Percentiles rank a stretch among this genome's conserved stretches.
phyloP scores from a whole-genome alignment of 2,113 vertebrate species.

The Neoarius graeffei region DNA sequence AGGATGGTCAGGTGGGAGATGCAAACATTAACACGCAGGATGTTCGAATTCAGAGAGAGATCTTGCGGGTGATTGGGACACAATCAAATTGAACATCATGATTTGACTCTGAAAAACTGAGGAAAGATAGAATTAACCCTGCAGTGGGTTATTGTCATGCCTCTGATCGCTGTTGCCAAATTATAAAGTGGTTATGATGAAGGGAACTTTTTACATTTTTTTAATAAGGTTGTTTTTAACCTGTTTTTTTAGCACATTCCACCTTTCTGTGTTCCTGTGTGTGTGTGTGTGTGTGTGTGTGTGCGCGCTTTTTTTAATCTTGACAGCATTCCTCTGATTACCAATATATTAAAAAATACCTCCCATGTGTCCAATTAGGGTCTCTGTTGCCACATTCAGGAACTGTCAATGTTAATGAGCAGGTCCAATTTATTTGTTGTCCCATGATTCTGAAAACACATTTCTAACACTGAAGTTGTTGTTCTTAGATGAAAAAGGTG shows the following conservation, averaged over 20 bases:
- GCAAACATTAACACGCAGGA: conserved; percentile 96
- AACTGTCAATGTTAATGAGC: conserved; percentile 4
- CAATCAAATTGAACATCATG: conserved; percentile 60
- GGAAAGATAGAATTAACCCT: not conserved
- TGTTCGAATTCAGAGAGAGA: conserved; percentile 88
- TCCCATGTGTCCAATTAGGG: not conserved
- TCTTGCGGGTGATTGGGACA: conserved; percentile 89
- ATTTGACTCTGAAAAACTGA: conserved; percentile 5
- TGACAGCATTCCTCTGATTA: not conserved
- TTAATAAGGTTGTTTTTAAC: conserved; percentile 7
- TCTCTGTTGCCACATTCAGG: conserved; percentile 28
- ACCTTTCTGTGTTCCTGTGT: not conserved
- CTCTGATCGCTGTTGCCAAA: conserved; percentile 12
- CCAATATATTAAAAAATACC: not conserved
- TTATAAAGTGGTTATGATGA: not conserved
- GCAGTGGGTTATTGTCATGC: not conserved
- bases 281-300: not conserved
- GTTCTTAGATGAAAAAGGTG: conserved; percentile 24
- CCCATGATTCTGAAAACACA: not conserved
- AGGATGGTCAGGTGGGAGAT: conserved; percentile 94
- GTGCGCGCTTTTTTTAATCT: not conserved
- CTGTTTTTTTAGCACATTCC: conserved; percentile 10
- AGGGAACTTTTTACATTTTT: not conserved
- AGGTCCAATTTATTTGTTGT: not conserved
- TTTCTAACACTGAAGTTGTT: not conserved